Evolutionary conservation across 2,888 invertebrate genomes (phyloP), one percentile per base, ranked within the genome.

Genomic region (Strigamia maritima): DNA sequence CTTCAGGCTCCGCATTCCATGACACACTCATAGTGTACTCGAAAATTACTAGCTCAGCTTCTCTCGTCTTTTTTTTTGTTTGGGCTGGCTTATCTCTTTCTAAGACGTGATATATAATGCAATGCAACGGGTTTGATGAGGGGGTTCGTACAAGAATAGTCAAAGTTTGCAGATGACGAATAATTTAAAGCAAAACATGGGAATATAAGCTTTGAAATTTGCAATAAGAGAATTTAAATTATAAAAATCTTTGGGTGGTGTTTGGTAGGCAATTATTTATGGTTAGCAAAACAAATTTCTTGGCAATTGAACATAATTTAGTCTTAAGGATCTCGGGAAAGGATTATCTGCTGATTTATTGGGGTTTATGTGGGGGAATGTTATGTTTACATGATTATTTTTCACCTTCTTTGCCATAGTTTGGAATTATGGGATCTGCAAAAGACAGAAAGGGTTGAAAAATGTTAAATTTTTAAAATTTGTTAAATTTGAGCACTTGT

Each of bases 21-120:
- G 70, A 70, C 70, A 70, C 70, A 28, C 70, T 70, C 70, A 70
- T 70, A 70, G 70, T 70, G 70, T 70, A 70, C 70, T 70, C 28
- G 70, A 70, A 70, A 54, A 70, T 70, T 70, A 70, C 70, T 70
- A 28, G 70, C 70, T 70, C 70, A 26, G 24, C 70, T 70, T 70
- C 70, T n/a, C 54, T 54, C 54, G 54, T 54, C 54, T 54, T 19
- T 8, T 19, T 19, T 14, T 14, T 44, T 38, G 6, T 38, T 44
- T 14, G 1, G 6, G 12, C 4, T 3, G 44, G 14, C n/a, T 70
- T 70, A 70, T 70, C 70, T 26, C 16, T 26, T 28, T 28, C 0
- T 28, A 28, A 28, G 70, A 70, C 70, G 70, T 70, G 70, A 70
- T 70, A 70, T 70, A 70, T 26, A 70, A 70, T 28, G 70, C 70